Evolutionary conservation across 2,888 invertebrate genomes (phyloP), one percentile per base, ranked within the genome.

Genomic region (Amphimallon solstitiale): DNA sequence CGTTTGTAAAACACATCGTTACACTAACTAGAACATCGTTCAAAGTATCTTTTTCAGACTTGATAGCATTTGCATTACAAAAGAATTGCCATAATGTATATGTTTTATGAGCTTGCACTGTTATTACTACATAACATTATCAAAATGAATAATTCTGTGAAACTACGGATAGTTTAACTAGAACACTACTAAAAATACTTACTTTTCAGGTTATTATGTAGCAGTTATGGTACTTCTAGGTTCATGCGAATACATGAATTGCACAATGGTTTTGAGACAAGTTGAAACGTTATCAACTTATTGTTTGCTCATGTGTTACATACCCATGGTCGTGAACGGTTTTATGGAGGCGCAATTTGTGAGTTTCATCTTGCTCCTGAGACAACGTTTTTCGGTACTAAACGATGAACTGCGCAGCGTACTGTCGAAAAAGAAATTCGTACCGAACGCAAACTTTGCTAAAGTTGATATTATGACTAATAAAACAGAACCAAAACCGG

Each of bases 191-290:
- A n/a, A n/a, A n/a, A n/a, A n/a, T n/a, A n/a, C n/a, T n/a, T n/a
- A n/a, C n/a, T n/a, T 37, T 59, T 2, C 19, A 60, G 56, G 38
- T 46, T 65, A 64, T 19, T 34, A 56, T 9, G n/a, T 45, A 1
- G 10, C 34, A 3, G 43, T 43, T n/a, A 35, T 45, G 9, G 21
- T n/a, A n/a, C 21, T 65, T 37, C 63, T 66, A n/a, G 38, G 59
- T n/a, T 43, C 65, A 7, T 54, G 70, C 59, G 71, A 71, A 62
- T 60, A 62, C 23, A 43, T 69, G 34, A 71, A 71, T 37, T 71
- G 71, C 63, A 70, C 66, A 29, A 63, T 71, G 65, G 69, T 69
- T 37, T 52, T 71, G 10, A 51, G 60, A 35, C 45, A 64, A 63
- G 52, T 71, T 17, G 40, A n/a, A 9, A 69, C 69, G 7, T 17